Conservation (phyloP, 1,140 invertebrate genomes). For the Drosophila simulans region DNA sequence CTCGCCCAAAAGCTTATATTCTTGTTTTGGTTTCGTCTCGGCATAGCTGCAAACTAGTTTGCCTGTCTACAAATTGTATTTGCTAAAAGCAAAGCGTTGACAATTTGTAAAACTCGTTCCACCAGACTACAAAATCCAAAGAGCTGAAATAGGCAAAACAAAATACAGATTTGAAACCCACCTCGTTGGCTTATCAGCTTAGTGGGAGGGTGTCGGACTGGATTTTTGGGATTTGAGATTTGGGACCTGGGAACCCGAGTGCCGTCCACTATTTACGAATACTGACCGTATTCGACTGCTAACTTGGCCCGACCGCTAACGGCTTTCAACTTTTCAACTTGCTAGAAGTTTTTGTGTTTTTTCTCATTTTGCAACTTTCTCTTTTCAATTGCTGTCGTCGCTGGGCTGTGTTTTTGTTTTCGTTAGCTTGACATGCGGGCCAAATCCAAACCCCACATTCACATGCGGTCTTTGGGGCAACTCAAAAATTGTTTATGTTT, state of each 20-base stretch:
- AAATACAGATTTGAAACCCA: slow-evolving; percentile 29
- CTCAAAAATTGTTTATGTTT: slow-evolving; percentile 1
- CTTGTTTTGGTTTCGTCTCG: slow-evolving; percentile 38
- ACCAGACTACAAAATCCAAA: slow-evolving; percentile 53
- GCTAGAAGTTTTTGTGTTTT: slow-evolving; percentile 67
- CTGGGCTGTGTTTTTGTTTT: slow-evolving; percentile 42
- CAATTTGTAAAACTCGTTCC: slow-evolving; percentile 82
- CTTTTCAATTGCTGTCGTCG: slow-evolving; percentile 75
- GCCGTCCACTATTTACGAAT: slow-evolving; percentile 11
- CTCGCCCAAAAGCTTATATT: slow-evolving; percentile 17
- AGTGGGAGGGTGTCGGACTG: slow-evolving; percentile 45
- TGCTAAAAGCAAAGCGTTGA: slow-evolving; percentile 77
- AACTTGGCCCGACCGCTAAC: slow-evolving; percentile 33
- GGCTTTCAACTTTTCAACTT: slow-evolving; percentile 72
- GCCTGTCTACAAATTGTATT: slow-evolving; percentile 68
- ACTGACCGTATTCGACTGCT: slow-evolving; percentile 1
- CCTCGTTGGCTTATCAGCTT: slow-evolving; percentile 50
- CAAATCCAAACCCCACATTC: slow-evolving; percentile 32
- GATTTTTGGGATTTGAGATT: slow-evolving; percentile 25
- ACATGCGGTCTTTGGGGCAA: slow-evolving; percentile 13
- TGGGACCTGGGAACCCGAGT: slow-evolving; percentile 29
- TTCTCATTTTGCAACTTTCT: slow-evolving; percentile 69
- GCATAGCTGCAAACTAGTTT: slow-evolving; percentile 73
- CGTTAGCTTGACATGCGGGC: slow-evolving; percentile 44
- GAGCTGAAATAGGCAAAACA: slow-evolving; percentile 21